A percentile compares a stretch with the other conserved stretches of the same genome.
Conservation (phyloP, 1,140 invertebrate genomes). For the Liolophura sinensis region DNA sequence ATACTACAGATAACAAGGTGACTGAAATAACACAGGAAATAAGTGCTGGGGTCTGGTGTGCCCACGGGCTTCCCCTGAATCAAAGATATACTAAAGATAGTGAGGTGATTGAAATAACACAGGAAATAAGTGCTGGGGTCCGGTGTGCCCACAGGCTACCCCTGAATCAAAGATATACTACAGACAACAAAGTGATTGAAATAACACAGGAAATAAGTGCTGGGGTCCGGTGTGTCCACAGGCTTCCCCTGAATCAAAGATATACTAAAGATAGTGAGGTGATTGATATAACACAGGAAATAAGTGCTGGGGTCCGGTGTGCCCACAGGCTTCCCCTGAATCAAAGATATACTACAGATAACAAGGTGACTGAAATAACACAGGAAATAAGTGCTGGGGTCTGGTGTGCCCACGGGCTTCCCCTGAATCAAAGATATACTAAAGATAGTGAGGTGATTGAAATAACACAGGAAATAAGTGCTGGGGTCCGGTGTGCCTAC, state of each 20-base stretch:
- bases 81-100: conserved; percentile 1
- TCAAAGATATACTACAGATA: no score
- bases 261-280: background rate
- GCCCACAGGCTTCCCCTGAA: no score
- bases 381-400: conserved; percentile 88
- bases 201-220: conserved; percentile 90
- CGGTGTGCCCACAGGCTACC: no score
- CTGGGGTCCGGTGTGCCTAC: no score
- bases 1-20: no score
- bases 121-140: no score
- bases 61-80: conserved; percentile 83
- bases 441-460: background rate
- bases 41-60: conserved; percentile 87
- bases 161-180: no score
- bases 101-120: background rate
- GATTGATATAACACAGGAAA: background rate
- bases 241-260: conserved; percentile 73
- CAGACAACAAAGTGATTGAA: no score
- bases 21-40: no score
- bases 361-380: no score
- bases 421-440: conserved; percentile 60
- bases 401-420: conserved; percentile 90
- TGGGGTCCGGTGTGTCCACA: conserved; percentile 87
- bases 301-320: no score
- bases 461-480: no score